Base-by-base conservation (phyloP, 2,113 vertebrate genomes). In the Ceratotherium simum region DNA sequence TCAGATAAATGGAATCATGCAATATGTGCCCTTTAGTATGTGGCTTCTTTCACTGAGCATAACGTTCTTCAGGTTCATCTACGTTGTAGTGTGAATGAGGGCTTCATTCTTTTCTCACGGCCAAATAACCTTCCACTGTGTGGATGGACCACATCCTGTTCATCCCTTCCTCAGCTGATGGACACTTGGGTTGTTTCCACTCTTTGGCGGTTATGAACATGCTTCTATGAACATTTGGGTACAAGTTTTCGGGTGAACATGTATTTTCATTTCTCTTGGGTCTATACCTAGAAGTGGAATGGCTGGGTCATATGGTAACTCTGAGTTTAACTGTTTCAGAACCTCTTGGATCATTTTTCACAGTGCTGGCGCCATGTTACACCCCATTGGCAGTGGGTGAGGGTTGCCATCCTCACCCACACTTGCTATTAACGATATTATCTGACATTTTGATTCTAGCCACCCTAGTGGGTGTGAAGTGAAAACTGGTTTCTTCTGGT, bases 161-260 rank as follows among this genome's bases (percentile, higher is more conserved):
- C 33, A 17, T 8, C 65, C 31, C 4, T 17, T 8, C 33, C 3
- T 36, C 33, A 36, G 17, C 8, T 17, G 58, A 21, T 5, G 8
- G 65, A 4, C 67, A 36, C 29, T n/a, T 21, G 33, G 67, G 65
- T 10, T 20, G 17, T 21, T 9, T 18, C 67, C 18, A 11, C 67
- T 36, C 20, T 69, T 18, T 20, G 33, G 18, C 67, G 21, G 18
- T 20, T 69, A 18, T 20, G 8, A n/a, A 18, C 1, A 9, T 17
- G 65, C 33, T 14, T 2, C 16, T 8, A 4, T n/a, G 12, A n/a
- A n/a, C 8, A 9, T 36, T 36, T n/a, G 8, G 12, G 18, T 4
- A 9, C 33, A 20, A 29, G 33, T 10, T n/a, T 29, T 21, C 8
- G 4, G 9, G 33, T 8, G 33, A 17, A 36, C 17, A 11, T 11